Evolutionary conservation across 2,797 vertebrate species (phyloP).

Genomic region (Channa striata): DNA sequence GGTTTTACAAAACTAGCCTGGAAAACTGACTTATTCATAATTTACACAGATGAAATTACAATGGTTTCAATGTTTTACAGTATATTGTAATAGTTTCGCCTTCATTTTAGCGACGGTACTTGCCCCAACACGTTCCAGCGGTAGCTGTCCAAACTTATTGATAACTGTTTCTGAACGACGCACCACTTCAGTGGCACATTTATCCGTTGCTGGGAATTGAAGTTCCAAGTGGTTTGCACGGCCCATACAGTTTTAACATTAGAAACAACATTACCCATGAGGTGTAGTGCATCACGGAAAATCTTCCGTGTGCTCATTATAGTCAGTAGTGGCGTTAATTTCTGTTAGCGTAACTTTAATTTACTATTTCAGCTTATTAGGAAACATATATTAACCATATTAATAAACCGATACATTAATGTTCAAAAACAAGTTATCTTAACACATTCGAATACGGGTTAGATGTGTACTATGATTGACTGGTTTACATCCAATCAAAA

Average conservation of each 20-base stretch:
- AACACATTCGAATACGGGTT: rapidly evolving
- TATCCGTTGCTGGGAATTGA: constrained; percentile 44
- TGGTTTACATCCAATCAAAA: constrained; percentile 32
- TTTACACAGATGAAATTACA: neutral
- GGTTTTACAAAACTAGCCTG: neutral
- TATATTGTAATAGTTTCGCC: neutral
- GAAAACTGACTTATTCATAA: neutral
- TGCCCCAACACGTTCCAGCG: constrained; percentile 54
- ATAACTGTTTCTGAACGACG: constrained; percentile 51
- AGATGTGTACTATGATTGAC: constrained; percentile 34
- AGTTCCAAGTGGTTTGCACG: constrained; percentile 21
- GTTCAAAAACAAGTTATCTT: neutral
- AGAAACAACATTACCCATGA: constrained; percentile 69
- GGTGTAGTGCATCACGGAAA: constrained; percentile 25
- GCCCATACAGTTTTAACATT: rapidly evolving
- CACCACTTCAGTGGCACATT: constrained; percentile 36
- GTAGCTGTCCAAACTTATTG: neutral
- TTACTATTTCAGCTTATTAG: neutral
- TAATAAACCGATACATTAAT: neutral
- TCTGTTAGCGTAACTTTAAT: neutral
- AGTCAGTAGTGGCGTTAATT: too few relatives aligned
- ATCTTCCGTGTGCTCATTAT: constrained; percentile 16
- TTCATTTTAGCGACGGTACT: constrained; percentile 16
- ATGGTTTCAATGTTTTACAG: neutral
- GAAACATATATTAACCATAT: rapidly evolving